Evolutionary conservation across 2,888 invertebrate species (phyloP), one percentile per base, ranked within the genome.

Genomic region (Blastobasis adustella): DNA sequence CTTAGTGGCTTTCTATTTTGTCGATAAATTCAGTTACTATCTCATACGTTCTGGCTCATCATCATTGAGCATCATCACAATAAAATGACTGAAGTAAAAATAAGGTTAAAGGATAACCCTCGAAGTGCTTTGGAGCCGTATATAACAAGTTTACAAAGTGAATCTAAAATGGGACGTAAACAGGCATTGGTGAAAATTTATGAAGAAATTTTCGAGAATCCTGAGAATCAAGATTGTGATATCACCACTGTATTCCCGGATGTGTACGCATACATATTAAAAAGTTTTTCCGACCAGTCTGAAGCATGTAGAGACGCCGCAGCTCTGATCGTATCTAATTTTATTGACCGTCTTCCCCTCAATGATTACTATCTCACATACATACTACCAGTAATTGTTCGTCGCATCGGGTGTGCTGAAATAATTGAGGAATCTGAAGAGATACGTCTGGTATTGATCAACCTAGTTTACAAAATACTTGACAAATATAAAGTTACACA

Each of bases 371-470:
- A 94, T 72, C 82, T 96, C 49, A 91, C 93, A 0, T 93, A 94
- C 59, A 83, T 96, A 10, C 83, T 97, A 41, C 94, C 96, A 1
- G 91, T 94, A 1, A 71, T 97, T 55, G 91, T 92, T 0, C 93
- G 93, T 62, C 91, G 96, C 55, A 90, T 98, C 58, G 96, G 95
- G 0, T 91, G 92, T 51, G 90, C 92, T 43, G 96, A 96, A 73
- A 89, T 94, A 0, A 72, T 91, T 2, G 91, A 92, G 61, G 84
- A 90, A 41, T 87, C 88, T 0, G 98, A 98, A 82, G 98, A 98
- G 89, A 90, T 97, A 45, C 91, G 97, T 37, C 73, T 96, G 8
- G 81, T 91, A 44, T 86, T 94, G 49, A 76, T 96, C 0, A 72
- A 88, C 52, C 88, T 97, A 46, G 75, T 96, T n/a, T 86, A 89